A percentile compares a stretch with the other conserved stretches of the same genome.
phyloP scores from a whole-genome alignment of 2,797 vertebrate species.

The Salarias fasciatus region DNA sequence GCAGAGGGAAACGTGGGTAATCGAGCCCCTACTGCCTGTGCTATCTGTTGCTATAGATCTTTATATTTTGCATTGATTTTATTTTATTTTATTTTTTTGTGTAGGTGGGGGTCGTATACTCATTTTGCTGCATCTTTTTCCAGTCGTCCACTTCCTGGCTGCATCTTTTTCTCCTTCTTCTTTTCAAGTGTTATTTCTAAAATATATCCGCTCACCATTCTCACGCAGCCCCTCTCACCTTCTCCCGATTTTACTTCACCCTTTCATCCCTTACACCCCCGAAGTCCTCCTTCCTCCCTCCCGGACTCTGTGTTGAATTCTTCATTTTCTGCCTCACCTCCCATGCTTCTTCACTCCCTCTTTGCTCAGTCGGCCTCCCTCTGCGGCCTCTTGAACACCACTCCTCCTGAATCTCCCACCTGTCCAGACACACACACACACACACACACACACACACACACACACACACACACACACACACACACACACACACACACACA shows the following conservation, averaged over 20 bases:
- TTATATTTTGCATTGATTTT: conserved; percentile 23
- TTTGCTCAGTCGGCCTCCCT: conserved; percentile 46
- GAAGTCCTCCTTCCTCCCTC: conserved; percentile 35
- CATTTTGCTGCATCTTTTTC: background rate
- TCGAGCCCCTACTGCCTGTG: conserved; percentile 65
- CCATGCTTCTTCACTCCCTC: conserved; percentile 39
- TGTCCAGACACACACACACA: conserved; percentile 26
- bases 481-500: too few relatives aligned
- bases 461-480: too few relatives aligned
- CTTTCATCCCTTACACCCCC: conserved; percentile 42
- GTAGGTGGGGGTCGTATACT: background rate
- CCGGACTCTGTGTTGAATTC: conserved; percentile 48
- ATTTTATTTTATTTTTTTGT: conserved; percentile 9
- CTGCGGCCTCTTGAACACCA: conserved; percentile 38
- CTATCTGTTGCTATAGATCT: conserved; percentile 42
- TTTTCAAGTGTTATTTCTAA: conserved; percentile 7
- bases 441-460: conserved; percentile 25
- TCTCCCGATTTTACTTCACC: background rate
- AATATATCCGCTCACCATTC: conserved; percentile 10
- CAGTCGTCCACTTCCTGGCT: background rate
- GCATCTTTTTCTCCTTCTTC: background rate
- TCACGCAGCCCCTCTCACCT: conserved; percentile 2
- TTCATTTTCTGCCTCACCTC: conserved; percentile 70
- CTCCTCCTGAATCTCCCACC: conserved; percentile 49
- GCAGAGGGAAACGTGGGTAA: conserved; percentile 71